Percentiles rank a stretch among this genome's conserved stretches.
phyloP scores from a whole-genome alignment of 2,888 invertebrate species.

The Candidula unifasciata region DNA sequence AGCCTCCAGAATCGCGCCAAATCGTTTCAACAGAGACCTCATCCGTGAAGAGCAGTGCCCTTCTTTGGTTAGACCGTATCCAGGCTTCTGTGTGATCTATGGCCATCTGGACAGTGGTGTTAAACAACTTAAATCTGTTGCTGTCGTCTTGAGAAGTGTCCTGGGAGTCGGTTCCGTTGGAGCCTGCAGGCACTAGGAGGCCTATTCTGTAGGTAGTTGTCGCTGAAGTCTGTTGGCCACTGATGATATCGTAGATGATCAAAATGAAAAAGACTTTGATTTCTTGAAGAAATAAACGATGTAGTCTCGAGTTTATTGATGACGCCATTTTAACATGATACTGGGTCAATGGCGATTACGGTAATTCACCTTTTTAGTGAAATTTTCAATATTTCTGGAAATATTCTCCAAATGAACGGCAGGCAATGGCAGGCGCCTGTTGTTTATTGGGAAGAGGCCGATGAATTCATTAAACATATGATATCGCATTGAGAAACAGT shows the following conservation, averaged over 20 bases:
- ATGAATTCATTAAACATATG: no score
- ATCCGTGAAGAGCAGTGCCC: background rate
- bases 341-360: background rate
- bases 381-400: no score
- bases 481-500: no score
- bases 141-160: no score
- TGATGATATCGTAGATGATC: background rate
- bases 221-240: background rate
- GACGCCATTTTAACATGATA: background rate
- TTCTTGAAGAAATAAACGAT: background rate
- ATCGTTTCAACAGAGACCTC: background rate
- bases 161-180: background rate
- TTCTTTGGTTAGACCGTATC: background rate
- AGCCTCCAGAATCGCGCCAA: constrained; percentile 37
- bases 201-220: constrained; percentile 10
- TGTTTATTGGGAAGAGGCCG: no score
- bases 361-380: no score
- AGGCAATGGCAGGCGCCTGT: no score
- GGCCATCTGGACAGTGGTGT: background rate
- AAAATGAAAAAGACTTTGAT: background rate
- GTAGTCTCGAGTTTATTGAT: background rate
- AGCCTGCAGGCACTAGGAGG: background rate
- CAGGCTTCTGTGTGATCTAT: constrained; percentile 4
- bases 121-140: background rate
- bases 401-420: no score